phyloP scores from a whole-genome alignment of 2,113 vertebrate genomes.

The Mesocricetus auratus region DNA sequence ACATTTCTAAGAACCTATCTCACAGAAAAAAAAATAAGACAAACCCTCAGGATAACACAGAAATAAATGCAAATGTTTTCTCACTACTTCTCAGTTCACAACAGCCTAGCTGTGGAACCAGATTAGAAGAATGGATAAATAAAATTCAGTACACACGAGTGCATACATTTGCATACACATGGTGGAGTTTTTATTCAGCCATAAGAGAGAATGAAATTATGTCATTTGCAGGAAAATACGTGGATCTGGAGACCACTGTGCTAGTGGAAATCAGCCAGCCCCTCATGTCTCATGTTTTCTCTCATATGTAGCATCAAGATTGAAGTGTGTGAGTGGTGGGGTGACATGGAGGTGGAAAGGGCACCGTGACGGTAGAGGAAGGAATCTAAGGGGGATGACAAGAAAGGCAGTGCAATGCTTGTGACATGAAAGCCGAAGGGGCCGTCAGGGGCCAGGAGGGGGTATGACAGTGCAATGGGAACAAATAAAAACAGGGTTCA shows the following conservation, averaged over 20 bases:
- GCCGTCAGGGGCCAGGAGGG: not conserved
- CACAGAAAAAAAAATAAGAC: not conserved
- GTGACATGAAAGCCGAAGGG: not conserved
- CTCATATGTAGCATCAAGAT: not conserved
- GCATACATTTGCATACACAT: not conserved
- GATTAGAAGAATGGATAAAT: not conserved
- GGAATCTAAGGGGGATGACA: not conserved
- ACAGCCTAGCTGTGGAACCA: not conserved
- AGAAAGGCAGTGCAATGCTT: not conserved
- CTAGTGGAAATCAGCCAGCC: not conserved
- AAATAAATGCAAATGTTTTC: not conserved
- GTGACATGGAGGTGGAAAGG: not conserved
- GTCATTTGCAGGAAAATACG: not conserved
- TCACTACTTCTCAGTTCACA: not conserved
- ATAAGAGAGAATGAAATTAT: not conserved
- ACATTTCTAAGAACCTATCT: not conserved
- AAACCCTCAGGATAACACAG: not conserved
- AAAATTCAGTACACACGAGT: not conserved
- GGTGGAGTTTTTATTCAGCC: not conserved
- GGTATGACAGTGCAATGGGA: not conserved
- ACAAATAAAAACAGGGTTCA: not conserved
- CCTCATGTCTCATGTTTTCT: not conserved
- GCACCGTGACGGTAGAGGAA: not conserved
- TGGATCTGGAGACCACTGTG: not conserved
- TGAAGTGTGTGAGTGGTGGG: not conserved